A percentile compares a stretch with the other conserved stretches of the same genome.
These are phyloP conservation scores for Cochlearius cochlearius DNA, from an alignment of 2,113 vertebrate species.

Conservation along the genomic window DNA sequence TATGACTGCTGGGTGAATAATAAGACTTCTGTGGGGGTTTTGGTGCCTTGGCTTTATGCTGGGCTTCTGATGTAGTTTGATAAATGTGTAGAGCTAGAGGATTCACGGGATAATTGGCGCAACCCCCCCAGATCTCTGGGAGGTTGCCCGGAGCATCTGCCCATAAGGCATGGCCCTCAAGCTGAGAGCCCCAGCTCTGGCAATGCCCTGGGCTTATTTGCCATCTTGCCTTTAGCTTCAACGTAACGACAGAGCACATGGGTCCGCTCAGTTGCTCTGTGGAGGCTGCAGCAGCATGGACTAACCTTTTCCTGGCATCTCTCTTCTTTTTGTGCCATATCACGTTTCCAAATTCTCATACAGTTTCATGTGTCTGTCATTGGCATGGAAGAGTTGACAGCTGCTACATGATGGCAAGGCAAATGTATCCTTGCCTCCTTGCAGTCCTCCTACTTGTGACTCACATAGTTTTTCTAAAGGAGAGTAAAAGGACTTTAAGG, in stretches of 20 bases:
- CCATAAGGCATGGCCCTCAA: background rate
- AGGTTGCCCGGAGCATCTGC: slow-evolving; percentile 28
- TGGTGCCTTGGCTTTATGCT: background rate
- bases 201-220: background rate
- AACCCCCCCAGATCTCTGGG: background rate
- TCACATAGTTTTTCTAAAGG: background rate
- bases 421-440: slow-evolving; percentile 36
- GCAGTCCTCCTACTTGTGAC: slow-evolving; percentile 34
- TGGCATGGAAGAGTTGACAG: slow-evolving; percentile 58
- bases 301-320: slow-evolving; percentile 18
- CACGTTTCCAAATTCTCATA: slow-evolving; percentile 25
- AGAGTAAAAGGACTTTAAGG: background rate
- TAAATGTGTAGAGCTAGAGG: slow-evolving; percentile 15
- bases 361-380: slow-evolving; percentile 45
- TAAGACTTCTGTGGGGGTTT: background rate
- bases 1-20: background rate
- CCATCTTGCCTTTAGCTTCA: background rate
- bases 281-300: background rate
- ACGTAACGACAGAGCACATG: background rate
- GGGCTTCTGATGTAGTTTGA: background rate
- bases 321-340: background rate
- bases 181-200: background rate
- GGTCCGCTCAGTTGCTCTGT: background rate
- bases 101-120: slow-evolving; percentile 7
- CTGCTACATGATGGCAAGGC: slow-evolving; percentile 39